Conservation (phyloP, 2,113 vertebrate genomes). For the Nothoprocta perdicaria region DNA sequence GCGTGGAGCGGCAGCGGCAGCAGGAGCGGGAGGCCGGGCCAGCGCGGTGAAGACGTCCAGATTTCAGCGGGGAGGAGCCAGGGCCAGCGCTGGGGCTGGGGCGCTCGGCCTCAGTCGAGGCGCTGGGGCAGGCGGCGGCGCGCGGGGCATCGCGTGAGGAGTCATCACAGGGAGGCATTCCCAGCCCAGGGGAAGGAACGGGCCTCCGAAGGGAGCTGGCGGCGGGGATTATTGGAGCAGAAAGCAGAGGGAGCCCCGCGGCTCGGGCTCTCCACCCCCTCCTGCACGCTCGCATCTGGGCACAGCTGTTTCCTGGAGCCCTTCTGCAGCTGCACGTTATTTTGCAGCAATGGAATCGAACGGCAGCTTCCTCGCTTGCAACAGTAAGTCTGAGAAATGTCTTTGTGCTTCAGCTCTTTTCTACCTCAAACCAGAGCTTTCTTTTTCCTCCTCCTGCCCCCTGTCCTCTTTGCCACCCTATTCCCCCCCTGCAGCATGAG, state of each 20-base stretch:
- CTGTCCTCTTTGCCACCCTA: accelerated
- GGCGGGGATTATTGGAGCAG: neutral
- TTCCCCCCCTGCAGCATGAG: neutral
- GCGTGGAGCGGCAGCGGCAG: neutral
- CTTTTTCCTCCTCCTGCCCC: neutral
- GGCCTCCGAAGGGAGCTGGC: neutral
- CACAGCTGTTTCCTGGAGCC: neutral
- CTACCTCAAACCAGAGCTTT: neutral
- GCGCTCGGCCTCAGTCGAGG: neutral
- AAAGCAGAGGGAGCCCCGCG: neutral
- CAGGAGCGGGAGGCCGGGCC: constrained; percentile 27
- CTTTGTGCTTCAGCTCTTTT: neutral
- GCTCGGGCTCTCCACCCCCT: neutral
- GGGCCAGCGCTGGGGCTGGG: neutral
- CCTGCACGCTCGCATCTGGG: neutral
- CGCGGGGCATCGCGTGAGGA: constrained; percentile 21
- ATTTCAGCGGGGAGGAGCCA: constrained; percentile 51
- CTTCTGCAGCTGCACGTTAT: neutral
- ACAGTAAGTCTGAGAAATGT: constrained; percentile 49
- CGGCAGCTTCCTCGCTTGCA: constrained; percentile 54
- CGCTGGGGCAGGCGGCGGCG: neutral
- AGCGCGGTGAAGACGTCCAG: constrained; percentile 25
- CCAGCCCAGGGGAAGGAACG: neutral
- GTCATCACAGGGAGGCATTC: neutral
- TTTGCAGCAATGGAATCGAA: constrained; percentile 55